Evolutionary conservation across 2,888 invertebrate species (phyloP).

Genomic region (Noctua pronuba): DNA sequence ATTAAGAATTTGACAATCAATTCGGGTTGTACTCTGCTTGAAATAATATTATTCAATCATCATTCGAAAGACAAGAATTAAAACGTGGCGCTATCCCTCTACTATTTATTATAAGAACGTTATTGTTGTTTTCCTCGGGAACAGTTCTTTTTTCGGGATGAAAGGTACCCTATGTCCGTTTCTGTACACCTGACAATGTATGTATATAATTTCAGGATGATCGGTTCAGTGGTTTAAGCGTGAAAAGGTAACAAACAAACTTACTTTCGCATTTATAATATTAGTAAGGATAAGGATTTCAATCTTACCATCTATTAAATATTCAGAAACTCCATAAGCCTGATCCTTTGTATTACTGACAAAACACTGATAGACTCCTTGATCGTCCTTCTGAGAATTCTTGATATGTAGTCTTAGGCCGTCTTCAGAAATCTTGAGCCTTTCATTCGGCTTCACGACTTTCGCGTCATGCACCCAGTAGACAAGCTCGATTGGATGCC

Average conservation of each 20-base stretch:
- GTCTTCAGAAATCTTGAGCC: slow-evolving; percentile 89
- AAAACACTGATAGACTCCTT: slow-evolving; percentile 98
- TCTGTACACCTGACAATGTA: neutral
- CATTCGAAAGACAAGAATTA: too few relatives aligned
- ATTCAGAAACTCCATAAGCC: slow-evolving; percentile 95
- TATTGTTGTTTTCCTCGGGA: too few relatives aligned
- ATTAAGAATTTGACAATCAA: too few relatives aligned
- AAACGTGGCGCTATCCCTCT: too few relatives aligned
- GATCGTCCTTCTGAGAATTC: slow-evolving; percentile 94
- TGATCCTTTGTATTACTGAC: slow-evolving; percentile 96
- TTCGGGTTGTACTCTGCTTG: too few relatives aligned
- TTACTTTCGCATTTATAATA: neutral
- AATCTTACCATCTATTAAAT: slow-evolving; percentile 94
- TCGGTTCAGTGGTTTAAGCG: neutral
- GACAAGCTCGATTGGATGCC: slow-evolving; percentile 95
- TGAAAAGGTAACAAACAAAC: neutral
- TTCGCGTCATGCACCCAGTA: slow-evolving; percentile 95
- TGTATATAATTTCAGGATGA: neutral
- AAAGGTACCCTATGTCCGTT: neutral
- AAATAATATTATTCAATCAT: too few relatives aligned
- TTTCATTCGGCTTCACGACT: slow-evolving; percentile 90
- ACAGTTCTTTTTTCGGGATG: too few relatives aligned
- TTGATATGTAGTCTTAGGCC: slow-evolving; percentile 90
- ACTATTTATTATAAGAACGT: too few relatives aligned
- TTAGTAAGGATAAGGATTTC: neutral